These are phyloP conservation scores for Brachionus sp. DNA, from an alignment of 1,140 invertebrate species.

Conservation along the genomic window DNA sequence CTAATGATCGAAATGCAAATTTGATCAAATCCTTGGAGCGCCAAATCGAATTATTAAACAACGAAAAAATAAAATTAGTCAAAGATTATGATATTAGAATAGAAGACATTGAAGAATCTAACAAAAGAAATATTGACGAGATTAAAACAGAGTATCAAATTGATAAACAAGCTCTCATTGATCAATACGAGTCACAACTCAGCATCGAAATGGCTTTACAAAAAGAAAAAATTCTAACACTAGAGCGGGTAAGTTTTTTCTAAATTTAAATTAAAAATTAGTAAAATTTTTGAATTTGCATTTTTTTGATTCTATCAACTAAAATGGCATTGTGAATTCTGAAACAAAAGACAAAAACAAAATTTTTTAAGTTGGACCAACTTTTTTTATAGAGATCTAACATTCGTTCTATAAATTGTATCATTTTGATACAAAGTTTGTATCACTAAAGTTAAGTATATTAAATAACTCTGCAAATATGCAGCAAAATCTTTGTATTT, in stretches of 20 bases:
- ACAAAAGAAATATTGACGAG: not conserved
- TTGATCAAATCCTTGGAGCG: constrained; percentile 6
- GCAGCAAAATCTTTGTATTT: too few relatives aligned
- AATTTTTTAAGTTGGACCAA: too few relatives aligned
- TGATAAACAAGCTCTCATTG: constrained; percentile 1
- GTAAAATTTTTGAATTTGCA: not conserved
- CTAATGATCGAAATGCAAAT: not conserved
- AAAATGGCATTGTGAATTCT: too few relatives aligned
- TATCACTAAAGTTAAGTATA: too few relatives aligned
- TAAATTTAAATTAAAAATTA: not conserved
- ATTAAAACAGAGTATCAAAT: constrained; percentile 20
- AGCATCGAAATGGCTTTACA: not conserved
- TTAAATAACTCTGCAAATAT: too few relatives aligned
- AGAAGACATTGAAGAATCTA: not conserved
- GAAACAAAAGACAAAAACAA: too few relatives aligned
- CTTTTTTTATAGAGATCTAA: too few relatives aligned
- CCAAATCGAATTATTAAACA: not conserved
- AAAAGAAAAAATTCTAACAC: constrained; percentile 27
- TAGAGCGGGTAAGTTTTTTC: constrained; percentile 19
- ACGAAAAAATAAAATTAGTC: not conserved
- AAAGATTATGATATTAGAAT: not conserved
- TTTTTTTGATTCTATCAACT: not conserved
- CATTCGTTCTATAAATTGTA: too few relatives aligned
- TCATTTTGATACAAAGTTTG: too few relatives aligned
- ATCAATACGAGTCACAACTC: not conserved